Base-by-base conservation (phyloP, 1,140 invertebrate species). In the Drosophila asahinai region DNA sequence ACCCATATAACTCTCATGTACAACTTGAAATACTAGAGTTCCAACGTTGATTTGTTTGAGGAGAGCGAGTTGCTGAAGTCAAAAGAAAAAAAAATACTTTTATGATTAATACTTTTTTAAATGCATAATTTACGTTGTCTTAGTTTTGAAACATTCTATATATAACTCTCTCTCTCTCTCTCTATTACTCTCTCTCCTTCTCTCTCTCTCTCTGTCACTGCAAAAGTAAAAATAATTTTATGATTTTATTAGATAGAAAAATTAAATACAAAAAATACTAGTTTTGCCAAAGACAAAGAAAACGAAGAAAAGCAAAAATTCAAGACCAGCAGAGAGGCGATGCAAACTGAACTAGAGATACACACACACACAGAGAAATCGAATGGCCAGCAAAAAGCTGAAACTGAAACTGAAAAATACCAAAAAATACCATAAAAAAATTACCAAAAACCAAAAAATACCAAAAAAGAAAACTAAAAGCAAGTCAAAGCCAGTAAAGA, bases 401-500 rank as follows among this genome's bases (percentile, higher is more conserved):
- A 92, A 80, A 80, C 86, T 81, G 77, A 77, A 83, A 93, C 81
- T 86, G 77, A 93, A 93, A 77, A 57, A 82, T 75, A 72, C 30
- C 6, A 51, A 48, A 83, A 74, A 57, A 82, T 75, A 72, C 30
- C 6, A 51, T 22, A 22, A 22, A 48, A 83, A 74, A 36, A 36
- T 3, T 68, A 77, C 81, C 63, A 36, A 63, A 62, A 78, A 80
- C 60, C 54, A 66, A 82, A 82, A 77, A 79, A 70, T 36, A 63
- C 52, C 70, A 77, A 86, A 80, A 47, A 59, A 81, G 72, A 51
- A 84, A 78, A 75, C 60, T 36, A 52, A 68, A 73, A 78, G 66
- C 72, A 78, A 80, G 70, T 45, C 27, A 68, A 80, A 77, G 71
- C 40, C 43, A 67, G 71, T 74, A 94, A 97, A 97, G 97, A 97